Evolutionary conservation across 2,113 vertebrate species (phyloP).

Genomic region (Mesocricetus auratus): DNA sequence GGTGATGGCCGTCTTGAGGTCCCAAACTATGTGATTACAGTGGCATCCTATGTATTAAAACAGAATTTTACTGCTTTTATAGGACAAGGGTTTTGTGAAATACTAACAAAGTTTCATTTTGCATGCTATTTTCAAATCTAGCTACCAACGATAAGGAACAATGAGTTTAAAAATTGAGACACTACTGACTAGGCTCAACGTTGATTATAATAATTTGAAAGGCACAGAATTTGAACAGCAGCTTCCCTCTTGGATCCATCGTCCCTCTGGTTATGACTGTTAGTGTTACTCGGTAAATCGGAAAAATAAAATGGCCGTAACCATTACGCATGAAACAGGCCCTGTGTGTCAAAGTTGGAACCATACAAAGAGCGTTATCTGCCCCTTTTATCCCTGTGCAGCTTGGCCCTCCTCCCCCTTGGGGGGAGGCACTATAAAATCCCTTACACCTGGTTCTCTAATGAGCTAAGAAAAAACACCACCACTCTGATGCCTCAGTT

Average conservation of each 20-base stretch:
- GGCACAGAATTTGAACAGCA: background rate
- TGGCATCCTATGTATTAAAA: background rate
- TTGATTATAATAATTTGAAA: slow-evolving; percentile 64
- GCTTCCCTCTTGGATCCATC: slow-evolving; percentile 15
- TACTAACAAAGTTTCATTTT: slow-evolving; percentile 37
- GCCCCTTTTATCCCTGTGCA: background rate
- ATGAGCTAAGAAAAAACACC: slow-evolving; percentile 1
- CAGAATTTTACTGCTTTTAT: slow-evolving; percentile 3
- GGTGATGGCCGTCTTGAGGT: background rate
- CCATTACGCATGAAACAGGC: slow-evolving; percentile 50
- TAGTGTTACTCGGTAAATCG: slow-evolving; percentile 28
- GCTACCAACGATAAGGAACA: background rate
- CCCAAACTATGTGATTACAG: background rate
- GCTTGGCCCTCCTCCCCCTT: background rate
- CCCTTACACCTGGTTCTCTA: background rate
- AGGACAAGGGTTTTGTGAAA: background rate
- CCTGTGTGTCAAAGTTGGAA: slow-evolving; percentile 52
- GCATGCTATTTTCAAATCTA: slow-evolving; percentile 32
- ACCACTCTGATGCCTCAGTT: background rate
- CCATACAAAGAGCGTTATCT: background rate
- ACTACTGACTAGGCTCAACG: background rate
- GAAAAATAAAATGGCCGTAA: slow-evolving; percentile 62
- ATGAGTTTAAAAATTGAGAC: slow-evolving; percentile 9
- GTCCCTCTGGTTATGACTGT: slow-evolving; percentile 50
- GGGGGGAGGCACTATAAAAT: background rate